Evolutionary conservation across 2,113 vertebrate genomes (phyloP).

Genomic region (Dasyprocta punctata): DNA sequence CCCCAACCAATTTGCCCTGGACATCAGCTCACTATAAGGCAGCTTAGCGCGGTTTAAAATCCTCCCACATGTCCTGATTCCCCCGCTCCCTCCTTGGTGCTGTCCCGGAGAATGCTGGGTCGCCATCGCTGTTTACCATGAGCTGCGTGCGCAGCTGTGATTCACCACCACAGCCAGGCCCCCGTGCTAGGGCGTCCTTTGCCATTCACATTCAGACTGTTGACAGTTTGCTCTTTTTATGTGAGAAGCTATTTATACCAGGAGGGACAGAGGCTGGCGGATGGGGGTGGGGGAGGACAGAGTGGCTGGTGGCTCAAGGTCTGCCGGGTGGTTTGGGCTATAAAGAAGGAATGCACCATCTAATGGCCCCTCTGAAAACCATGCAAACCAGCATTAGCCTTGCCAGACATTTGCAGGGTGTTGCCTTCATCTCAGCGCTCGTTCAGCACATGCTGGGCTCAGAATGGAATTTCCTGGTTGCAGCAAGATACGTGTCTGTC

Average conservation of each 20-base stretch:
- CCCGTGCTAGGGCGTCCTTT: neutral
- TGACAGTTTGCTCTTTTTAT: constrained; percentile 19
- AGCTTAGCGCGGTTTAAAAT: neutral
- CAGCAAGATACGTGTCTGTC: neutral
- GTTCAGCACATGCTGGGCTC: constrained; percentile 50
- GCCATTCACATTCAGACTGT: neutral
- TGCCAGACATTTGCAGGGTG: constrained; percentile 6
- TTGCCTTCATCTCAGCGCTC: constrained; percentile 25
- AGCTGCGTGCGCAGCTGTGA: neutral
- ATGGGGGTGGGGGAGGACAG: constrained; percentile 1
- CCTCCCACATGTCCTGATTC: neutral
- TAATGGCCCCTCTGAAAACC: constrained; percentile 27
- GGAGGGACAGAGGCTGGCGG: neutral
- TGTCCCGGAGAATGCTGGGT: neutral
- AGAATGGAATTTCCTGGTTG: constrained; percentile 46
- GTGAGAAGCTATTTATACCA: constrained; percentile 35
- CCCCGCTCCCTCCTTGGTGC: neutral
- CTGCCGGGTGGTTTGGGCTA: constrained; percentile 5
- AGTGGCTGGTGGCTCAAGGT: neutral
- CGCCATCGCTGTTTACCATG: neutral
- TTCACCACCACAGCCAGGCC: neutral
- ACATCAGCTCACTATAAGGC: neutral
- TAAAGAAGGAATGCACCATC: neutral
- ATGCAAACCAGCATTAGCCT: constrained; percentile 52
- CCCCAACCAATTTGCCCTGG: neutral